Evolutionary conservation across 1,140 invertebrate species (phyloP).

Genomic region (Holotrichia oblita): DNA sequence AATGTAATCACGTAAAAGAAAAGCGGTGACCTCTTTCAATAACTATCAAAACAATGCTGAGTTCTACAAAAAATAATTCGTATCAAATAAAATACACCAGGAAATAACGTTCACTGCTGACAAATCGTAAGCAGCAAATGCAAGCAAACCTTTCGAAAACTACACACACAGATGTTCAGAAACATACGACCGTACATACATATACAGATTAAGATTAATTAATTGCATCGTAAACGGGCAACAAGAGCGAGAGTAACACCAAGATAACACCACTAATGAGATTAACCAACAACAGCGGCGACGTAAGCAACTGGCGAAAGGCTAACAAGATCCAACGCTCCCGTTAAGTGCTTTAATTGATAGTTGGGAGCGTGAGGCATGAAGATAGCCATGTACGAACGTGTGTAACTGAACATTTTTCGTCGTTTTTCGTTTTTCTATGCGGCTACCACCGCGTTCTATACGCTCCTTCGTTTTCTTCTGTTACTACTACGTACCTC

Average conservation of each 20-base stretch:
- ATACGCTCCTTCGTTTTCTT: background rate
- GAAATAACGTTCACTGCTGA: background rate
- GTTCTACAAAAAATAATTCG: background rate
- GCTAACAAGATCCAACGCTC: constrained; percentile 5
- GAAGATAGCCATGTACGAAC: constrained; percentile 20
- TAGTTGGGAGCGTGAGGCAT: constrained; percentile 28
- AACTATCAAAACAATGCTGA: no score
- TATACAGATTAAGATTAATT: constrained; percentile 34
- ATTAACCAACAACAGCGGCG: constrained; percentile 15
- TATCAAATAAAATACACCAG: background rate
- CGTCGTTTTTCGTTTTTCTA: background rate
- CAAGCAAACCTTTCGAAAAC: background rate
- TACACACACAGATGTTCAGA: background rate
- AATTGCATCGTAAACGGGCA: constrained; percentile 22
- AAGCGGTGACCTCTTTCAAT: no score
- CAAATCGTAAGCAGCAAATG: background rate
- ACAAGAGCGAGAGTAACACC: constrained; percentile 23
- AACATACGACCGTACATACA: background rate
- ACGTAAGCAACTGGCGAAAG: background rate
- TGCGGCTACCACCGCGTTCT: background rate
- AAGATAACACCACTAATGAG: constrained; percentile 32
- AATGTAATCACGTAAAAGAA: no score
- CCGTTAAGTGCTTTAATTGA: constrained; percentile 27
- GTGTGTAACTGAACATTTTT: constrained; percentile 26
- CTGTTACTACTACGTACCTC: background rate